A percentile compares a stretch with the other conserved stretches of the same genome.
Evolutionary conservation across 2,888 invertebrate species (phyloP).

Genomic region (Nysson spinosus): DNA sequence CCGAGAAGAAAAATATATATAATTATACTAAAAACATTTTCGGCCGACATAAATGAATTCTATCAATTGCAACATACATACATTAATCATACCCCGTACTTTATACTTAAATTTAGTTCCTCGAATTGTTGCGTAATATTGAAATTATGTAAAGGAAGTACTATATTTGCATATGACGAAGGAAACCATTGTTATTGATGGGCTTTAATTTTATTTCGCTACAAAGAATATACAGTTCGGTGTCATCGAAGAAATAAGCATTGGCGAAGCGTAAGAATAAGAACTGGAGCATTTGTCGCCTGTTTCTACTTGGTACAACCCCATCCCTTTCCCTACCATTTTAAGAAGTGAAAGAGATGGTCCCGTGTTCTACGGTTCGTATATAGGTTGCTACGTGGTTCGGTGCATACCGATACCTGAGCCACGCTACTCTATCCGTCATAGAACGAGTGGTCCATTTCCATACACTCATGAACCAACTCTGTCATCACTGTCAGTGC

Average conservation of each 20-base stretch:
- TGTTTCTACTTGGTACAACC: conserved; percentile 53
- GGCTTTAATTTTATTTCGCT: conserved; percentile 24
- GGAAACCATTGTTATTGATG: too few relatives aligned
- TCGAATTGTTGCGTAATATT: too few relatives aligned
- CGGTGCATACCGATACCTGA: conserved; percentile 55
- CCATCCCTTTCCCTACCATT: conserved; percentile 54
- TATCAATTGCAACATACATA: too few relatives aligned
- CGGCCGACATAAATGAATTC: too few relatives aligned
- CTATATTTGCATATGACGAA: too few relatives aligned
- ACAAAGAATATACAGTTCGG: conserved; percentile 35
- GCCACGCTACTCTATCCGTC: conserved; percentile 56
- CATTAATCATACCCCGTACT: too few relatives aligned
- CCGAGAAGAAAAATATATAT: too few relatives aligned
- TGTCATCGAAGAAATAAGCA: conserved; percentile 39
- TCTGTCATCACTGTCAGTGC: conserved; percentile 50
- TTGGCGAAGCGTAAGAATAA: conserved; percentile 59
- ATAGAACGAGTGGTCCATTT: conserved; percentile 62
- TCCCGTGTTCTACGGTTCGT: conserved; percentile 59
- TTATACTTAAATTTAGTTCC: too few relatives aligned
- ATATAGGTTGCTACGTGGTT: conserved; percentile 61
- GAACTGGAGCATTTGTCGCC: conserved; percentile 66
- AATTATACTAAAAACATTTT: too few relatives aligned
- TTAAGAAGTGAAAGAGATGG: conserved; percentile 68
- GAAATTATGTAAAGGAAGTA: too few relatives aligned
- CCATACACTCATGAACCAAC: conserved; percentile 53